Evolutionary conservation across 2,797 vertebrate species (phyloP), one percentile per base, ranked within the genome.

Genomic region (Spea hammondii): DNA sequence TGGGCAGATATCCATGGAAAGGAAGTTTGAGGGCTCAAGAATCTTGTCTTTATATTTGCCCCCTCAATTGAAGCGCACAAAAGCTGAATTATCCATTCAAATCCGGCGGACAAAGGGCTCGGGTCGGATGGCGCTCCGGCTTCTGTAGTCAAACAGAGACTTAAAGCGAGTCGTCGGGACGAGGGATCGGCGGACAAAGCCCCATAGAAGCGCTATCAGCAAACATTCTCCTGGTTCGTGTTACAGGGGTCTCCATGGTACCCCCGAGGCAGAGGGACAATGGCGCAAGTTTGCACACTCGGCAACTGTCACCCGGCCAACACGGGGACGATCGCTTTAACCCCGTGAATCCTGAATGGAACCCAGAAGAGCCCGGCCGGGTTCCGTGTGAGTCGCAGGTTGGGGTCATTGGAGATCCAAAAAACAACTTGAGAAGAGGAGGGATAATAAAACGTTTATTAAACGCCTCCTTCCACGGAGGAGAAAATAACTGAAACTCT

Each of bases 1-100:
- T 90, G 90, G 91, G 86, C 94, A 92, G 89, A 98, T 98, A 99
- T 96, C 98, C 97, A 99, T 98, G 98, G 98, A 95, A 96, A 98
- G 95, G 92, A 91, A 95, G 94, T 95, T 92, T 95, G 96, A 94
- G 93, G 93, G 92, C 97, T 97, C 93, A 98, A 97, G 97, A 99
- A 99, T 99, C 97, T 99, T 99, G 98, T 99, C 97, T 99, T 98
- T 99, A 97, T 99, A 95, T 99, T 98, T 99, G 96, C 96, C 95
- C 95, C 97, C 96, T 98, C 97, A 99, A 99, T 99, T 96, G 96
- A 99, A 94, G 93, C 89, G 91, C 95, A 99, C 97, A 99, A 99
- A 98, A 92, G 95, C 96, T 99, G 96, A 98, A 99, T 99, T 98
- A 97, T 97, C 98, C 97, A 97, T 99, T 99, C 96, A 99, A 97